A percentile compares a stretch with the other conserved stretches of the same genome.
These are phyloP conservation scores for Macroramphosus scolopax DNA, from an alignment of 2,797 vertebrate genomes.

Conservation along the genomic window DNA sequence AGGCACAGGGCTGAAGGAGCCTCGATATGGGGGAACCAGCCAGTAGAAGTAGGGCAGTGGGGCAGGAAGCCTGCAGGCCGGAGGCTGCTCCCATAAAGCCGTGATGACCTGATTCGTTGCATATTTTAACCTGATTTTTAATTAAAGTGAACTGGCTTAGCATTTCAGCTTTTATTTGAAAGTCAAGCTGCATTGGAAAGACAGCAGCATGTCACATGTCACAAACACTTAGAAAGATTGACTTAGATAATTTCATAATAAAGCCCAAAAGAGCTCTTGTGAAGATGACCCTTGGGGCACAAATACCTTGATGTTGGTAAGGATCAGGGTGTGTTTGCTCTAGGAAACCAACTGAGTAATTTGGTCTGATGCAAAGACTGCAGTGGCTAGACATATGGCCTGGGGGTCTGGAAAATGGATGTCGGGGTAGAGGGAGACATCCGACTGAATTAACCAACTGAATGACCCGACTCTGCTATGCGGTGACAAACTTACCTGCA, in stretches of 20 bases:
- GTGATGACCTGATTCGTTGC: constrained; percentile 22
- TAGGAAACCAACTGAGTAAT: constrained; percentile 48
- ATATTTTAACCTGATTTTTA: constrained; percentile 31
- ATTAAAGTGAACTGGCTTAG: constrained; percentile 9
- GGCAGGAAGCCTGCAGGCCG: constrained; percentile 25
- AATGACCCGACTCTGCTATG: constrained; percentile 2
- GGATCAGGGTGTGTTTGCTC: constrained; percentile 24
- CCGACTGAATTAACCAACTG: constrained; percentile 37
- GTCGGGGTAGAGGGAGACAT: neutral
- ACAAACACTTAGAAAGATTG: neutral
- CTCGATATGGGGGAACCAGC: constrained; percentile 26
- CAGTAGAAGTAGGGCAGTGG: constrained; percentile 61
- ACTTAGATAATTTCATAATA: neutral
- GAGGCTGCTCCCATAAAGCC: constrained; percentile 16
- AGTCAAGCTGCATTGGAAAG: neutral
- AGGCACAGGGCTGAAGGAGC: constrained; percentile 6
- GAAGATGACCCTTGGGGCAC: too few species aligned
- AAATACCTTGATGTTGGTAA: constrained; percentile 1
- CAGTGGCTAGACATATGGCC: constrained; percentile 62
- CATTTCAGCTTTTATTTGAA: constrained; percentile 7
- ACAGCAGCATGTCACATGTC: neutral
- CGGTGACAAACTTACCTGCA: constrained; percentile 27
- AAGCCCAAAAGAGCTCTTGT: neutral
- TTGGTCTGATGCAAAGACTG: constrained; percentile 45
- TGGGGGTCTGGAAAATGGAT: constrained; percentile 28